These are phyloP conservation scores for Trachurus trachurus DNA, from an alignment of 2,797 vertebrate species.

Conservation along the genomic window DNA sequence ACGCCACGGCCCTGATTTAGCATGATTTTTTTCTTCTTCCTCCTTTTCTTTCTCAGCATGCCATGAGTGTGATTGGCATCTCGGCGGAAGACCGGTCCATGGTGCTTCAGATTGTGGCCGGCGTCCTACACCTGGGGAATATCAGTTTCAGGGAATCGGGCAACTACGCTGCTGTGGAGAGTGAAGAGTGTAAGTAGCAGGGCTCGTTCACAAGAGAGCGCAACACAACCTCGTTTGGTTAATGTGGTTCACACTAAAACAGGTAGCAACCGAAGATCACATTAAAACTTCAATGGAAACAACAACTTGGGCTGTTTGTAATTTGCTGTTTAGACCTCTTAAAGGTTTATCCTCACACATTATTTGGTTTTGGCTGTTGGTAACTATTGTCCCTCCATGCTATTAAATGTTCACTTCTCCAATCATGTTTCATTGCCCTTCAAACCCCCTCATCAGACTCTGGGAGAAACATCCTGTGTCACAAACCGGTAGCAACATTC, in stretches of 20 bases:
- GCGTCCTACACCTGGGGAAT: conserved; percentile 96
- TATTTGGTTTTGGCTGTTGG: not conserved
- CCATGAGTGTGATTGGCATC: conserved; percentile 98
- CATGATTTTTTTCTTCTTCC: conserved; percentile 29
- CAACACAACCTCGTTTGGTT: not conserved
- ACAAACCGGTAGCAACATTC: not conserved
- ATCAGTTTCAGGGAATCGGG: conserved; percentile 97
- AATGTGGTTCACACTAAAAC: not conserved
- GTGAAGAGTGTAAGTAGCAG: conserved; percentile 93
- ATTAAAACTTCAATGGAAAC: not conserved
- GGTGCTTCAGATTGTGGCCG: conserved; percentile 97
- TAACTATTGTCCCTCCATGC: not conserved
- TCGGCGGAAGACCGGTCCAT: conserved; percentile 88
- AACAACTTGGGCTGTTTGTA: not conserved
- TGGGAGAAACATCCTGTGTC: not conserved
- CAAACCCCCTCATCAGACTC: not conserved
- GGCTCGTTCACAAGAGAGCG: not conserved
- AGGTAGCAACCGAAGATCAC: not conserved
- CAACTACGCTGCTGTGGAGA: conserved; percentile 98
- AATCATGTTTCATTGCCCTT: not conserved
- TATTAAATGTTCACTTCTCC: not conserved
- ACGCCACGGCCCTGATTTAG: conserved; percentile 39
- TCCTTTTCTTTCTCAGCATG: conserved; percentile 86
- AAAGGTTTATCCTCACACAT: not conserved
- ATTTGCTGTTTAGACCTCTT: not conserved